phyloP scores from a whole-genome alignment of 2,888 invertebrate genomes.

The Diplazon laetatorius region DNA sequence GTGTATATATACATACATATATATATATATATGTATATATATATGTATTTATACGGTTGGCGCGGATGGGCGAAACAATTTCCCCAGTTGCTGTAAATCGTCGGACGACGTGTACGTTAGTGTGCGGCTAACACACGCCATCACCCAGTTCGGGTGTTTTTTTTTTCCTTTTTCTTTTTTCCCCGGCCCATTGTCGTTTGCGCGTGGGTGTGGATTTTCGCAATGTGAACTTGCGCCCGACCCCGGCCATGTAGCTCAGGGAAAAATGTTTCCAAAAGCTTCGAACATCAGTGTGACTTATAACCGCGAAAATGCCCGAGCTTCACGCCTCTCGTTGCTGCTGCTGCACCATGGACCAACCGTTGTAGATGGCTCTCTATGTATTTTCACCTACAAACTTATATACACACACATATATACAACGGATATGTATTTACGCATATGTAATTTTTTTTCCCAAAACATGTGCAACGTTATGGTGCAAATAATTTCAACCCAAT shows the following conservation, averaged over 20 bases:
- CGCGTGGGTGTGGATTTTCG: neutral
- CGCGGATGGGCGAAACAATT: slow-evolving; percentile 33
- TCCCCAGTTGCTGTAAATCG: slow-evolving; percentile 32
- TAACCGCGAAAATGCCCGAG: slow-evolving; percentile 32
- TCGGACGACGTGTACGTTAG: slow-evolving; percentile 17
- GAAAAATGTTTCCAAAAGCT: slow-evolving; percentile 61
- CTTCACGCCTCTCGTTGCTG: slow-evolving; percentile 4
- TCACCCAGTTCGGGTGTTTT: too few species aligned
- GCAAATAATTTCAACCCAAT: neutral
- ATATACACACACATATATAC: neutral
- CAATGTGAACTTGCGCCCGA: neutral
- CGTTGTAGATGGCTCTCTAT: slow-evolving; percentile 2
- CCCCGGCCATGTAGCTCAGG: neutral
- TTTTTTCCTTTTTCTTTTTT: too few species aligned
- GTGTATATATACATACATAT: too few species aligned
- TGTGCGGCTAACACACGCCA: neutral
- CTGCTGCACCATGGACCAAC: neutral
- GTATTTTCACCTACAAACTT: slow-evolving; percentile 13
- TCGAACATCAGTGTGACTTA: slow-evolving; percentile 60
- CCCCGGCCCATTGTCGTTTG: neutral
- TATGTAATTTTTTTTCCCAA: neutral
- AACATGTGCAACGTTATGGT: neutral
- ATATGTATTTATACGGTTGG: neutral
- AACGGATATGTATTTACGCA: slow-evolving; percentile 4
- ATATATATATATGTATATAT: neutral